phyloP scores from a whole-genome alignment of 2,113 vertebrate species.

The Meles meles region DNA sequence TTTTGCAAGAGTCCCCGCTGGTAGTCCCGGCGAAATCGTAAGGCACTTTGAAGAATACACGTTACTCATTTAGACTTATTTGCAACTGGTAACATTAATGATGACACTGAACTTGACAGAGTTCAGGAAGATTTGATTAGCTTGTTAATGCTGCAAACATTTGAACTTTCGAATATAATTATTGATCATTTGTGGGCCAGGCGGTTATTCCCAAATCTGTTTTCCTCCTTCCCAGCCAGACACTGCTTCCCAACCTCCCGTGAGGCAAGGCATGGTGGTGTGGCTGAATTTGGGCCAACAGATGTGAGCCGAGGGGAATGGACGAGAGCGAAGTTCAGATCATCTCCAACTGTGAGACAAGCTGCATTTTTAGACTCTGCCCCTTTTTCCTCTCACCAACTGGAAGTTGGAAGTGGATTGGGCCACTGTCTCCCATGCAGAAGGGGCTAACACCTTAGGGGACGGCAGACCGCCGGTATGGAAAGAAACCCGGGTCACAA shows the following conservation, averaged over 20 bases:
- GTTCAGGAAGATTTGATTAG: background rate
- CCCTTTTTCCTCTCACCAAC: background rate
- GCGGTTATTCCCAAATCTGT: background rate
- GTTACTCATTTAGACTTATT: background rate
- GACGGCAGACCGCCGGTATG: rapidly evolving
- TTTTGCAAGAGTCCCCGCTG: background rate
- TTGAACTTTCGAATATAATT: background rate
- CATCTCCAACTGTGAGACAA: background rate
- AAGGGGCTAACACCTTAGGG: background rate
- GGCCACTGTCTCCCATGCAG: background rate
- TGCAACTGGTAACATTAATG: background rate
- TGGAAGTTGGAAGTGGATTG: background rate
- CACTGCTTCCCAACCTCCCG: background rate
- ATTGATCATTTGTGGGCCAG: background rate
- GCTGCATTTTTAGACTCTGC: background rate
- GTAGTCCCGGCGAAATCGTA: background rate
- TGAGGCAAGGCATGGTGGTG: background rate
- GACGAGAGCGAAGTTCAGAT: background rate
- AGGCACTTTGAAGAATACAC: background rate
- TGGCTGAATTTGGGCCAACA: background rate
- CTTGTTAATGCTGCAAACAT: background rate
- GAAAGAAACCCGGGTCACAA: too few relatives aligned
- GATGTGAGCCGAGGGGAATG: background rate
- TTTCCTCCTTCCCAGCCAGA: background rate
- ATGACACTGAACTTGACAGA: background rate